Conservation (phyloP, 2,888 invertebrate species). For the Oxycera nigricornis region DNA sequence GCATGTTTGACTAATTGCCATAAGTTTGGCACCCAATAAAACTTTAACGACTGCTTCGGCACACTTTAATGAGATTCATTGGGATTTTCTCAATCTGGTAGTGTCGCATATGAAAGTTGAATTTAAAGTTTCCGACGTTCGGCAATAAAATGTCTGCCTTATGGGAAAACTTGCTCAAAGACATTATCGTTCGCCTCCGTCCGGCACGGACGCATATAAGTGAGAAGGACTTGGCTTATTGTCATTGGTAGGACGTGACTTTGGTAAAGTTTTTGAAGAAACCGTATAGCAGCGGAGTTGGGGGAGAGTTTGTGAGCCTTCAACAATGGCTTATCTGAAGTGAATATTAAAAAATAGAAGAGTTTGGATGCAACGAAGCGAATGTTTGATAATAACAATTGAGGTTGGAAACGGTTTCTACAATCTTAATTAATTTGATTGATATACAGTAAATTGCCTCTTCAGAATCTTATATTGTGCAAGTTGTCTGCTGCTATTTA, state of each 20-base stretch:
- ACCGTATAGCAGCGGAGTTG: too few relatives aligned
- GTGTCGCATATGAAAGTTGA: conserved; percentile 1
- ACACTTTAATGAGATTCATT: conserved; percentile 33
- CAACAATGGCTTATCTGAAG: too few relatives aligned
- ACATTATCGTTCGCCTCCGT: conserved; percentile 14
- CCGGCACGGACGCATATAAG: conserved; percentile 5
- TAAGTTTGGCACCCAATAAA: conserved; percentile 35
- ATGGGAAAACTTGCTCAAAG: conserved; percentile 29
- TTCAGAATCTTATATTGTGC: too few relatives aligned
- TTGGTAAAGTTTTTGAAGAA: conserved; percentile 9
- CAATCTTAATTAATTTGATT: too few relatives aligned
- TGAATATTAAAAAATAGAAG: too few relatives aligned
- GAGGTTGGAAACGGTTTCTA: too few relatives aligned
- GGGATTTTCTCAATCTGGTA: neutral
- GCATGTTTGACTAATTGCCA: conserved; percentile 31
- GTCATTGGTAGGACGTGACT: conserved; percentile 36
- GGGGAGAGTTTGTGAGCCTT: too few relatives aligned
- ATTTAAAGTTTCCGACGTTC: conserved; percentile 15
- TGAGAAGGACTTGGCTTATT: conserved; percentile 4
- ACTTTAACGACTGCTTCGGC: conserved; percentile 27
- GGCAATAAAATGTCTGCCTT: conserved; percentile 36
- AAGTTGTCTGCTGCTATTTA: too few relatives aligned
- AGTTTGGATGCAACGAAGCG: too few relatives aligned
- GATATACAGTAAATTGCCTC: too few relatives aligned
- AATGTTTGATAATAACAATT: too few relatives aligned